phyloP scores from a whole-genome alignment of 2,113 vertebrate genomes.

The Centropristis striata region DNA sequence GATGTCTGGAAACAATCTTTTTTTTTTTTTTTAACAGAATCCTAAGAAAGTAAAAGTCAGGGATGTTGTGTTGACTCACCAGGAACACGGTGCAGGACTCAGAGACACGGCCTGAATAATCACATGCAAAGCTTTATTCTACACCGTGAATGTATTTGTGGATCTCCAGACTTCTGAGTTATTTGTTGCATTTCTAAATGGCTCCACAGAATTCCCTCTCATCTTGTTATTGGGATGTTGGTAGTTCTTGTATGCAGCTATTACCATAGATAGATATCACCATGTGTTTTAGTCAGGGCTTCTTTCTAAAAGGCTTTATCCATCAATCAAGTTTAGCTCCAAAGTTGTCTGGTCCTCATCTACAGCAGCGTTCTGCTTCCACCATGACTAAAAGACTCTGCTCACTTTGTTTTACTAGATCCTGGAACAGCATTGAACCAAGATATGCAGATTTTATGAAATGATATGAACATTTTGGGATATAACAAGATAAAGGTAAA shows the following conservation, averaged over 20 bases:
- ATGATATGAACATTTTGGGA: not conserved
- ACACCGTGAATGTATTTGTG: constrained; percentile 82
- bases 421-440: not conserved
- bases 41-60: constrained; percentile 75
- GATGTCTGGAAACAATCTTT: constrained; percentile 49
- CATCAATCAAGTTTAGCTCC: constrained; percentile 64
- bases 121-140: constrained; percentile 84
- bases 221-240: constrained; percentile 34
- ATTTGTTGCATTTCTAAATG: constrained; percentile 38
- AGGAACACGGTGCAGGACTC: constrained; percentile 57
- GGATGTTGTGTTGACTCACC: constrained; percentile 60
- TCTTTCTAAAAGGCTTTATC: constrained; percentile 75
- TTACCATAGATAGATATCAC: constrained; percentile 46
- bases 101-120: constrained; percentile 50
- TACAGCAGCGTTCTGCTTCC: not conserved
- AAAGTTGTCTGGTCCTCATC: constrained; percentile 64
- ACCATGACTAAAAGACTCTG: not conserved
- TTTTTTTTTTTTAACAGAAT: constrained; percentile 44
- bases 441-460: not conserved
- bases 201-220: constrained; percentile 13
- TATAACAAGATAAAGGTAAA: not conserved
- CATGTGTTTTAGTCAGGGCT: constrained; percentile 55
- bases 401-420: not conserved
- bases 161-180: constrained; percentile 34
- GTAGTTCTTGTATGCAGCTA: constrained; percentile 58